Evolutionary conservation across 2,888 invertebrate genomes (phyloP), one percentile per base, ranked within the genome.

Genomic region (Vanessa cardui): DNA sequence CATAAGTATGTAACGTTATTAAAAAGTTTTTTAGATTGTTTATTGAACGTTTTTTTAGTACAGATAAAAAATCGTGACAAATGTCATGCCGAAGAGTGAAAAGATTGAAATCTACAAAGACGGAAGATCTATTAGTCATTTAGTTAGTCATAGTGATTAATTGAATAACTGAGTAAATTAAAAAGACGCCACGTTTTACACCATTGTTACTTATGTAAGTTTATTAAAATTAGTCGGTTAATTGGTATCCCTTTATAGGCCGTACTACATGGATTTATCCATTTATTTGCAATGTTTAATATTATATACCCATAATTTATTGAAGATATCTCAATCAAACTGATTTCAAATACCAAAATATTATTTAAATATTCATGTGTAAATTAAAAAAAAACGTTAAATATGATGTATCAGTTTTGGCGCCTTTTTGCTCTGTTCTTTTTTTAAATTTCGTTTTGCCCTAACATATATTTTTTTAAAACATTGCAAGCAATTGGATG

Each of bases 221-320:
- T 77, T 71, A 72, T 79, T 78, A 76, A 77, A 76, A 80, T 81
- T 80, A 81, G 81, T 80, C 69, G 70, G 79, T 80, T 80, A 81
- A 72, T 66, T 56, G 72, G 62, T 68, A 72, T 66, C 67, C 59
- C 64, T 68, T 70, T 70, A 39, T 56, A 47, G 62, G 26, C 49
- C 49, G 66, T 50, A 62, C 66, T 62, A 66, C 58, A 18, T 7
- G 58, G 50, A 50, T 59, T 50, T 20, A 60, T 66, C 66, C 49
- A 66, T 72, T 72, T 68, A 62, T 68, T 71, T 62, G 69, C 66
- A 66, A 68, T 70, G 68, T 50, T 33, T 15, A 47, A 12, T 15
- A 21, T 56, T 26, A 54, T 62, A 12, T 61, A 31, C 15, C 12
- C 6, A 6, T 9, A 49, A 50, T 39, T 39, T 39, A 39, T 39